These are phyloP conservation scores for Cardiocondyla obscurior DNA, from an alignment of 1,140 invertebrate species.

Conservation along the genomic window DNA sequence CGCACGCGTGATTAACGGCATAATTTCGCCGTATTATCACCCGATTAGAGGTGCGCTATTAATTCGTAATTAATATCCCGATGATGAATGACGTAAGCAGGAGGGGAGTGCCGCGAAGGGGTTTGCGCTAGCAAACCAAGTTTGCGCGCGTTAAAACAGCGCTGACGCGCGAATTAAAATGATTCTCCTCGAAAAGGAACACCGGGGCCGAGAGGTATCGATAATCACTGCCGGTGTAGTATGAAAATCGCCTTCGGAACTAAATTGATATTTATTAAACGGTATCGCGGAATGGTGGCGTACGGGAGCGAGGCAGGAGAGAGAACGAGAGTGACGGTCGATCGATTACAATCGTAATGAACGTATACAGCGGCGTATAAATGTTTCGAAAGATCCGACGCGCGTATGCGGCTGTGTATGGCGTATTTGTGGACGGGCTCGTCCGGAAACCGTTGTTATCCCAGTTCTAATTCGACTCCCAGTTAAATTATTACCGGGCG, in stretches of 20 bases:
- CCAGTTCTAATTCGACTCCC: slow-evolving; percentile 76
- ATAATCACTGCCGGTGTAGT: slow-evolving; percentile 68
- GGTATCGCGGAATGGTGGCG: slow-evolving; percentile 56
- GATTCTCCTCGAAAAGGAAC: slow-evolving; percentile 41
- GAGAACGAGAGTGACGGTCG: slow-evolving; percentile 39
- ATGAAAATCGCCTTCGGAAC: slow-evolving; percentile 63
- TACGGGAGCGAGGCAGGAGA: neutral
- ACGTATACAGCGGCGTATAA: slow-evolving; percentile 54
- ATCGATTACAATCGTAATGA: slow-evolving; percentile 71
- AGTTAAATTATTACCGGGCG: slow-evolving; percentile 77
- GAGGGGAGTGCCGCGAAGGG: neutral
- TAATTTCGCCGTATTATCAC: neutral
- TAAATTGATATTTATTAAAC: slow-evolving; percentile 72
- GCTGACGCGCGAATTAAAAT: slow-evolving; percentile 28
- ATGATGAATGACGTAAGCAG: neutral
- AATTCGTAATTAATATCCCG: slow-evolving; percentile 15
- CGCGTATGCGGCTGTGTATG: slow-evolving; percentile 38
- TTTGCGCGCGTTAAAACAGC: slow-evolving; percentile 19
- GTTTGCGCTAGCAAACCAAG: no score
- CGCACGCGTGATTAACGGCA: neutral
- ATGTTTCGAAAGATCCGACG: slow-evolving; percentile 62
- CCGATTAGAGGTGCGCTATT: slow-evolving; percentile 36
- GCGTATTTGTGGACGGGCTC: slow-evolving; percentile 71
- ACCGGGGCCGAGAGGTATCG: slow-evolving; percentile 54
- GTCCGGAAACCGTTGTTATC: slow-evolving; percentile 71